A percentile compares a stretch with the other conserved stretches of the same genome.
Evolutionary conservation across 2,888 invertebrate genomes (phyloP).

Genomic region (Heliconius charithonia): DNA sequence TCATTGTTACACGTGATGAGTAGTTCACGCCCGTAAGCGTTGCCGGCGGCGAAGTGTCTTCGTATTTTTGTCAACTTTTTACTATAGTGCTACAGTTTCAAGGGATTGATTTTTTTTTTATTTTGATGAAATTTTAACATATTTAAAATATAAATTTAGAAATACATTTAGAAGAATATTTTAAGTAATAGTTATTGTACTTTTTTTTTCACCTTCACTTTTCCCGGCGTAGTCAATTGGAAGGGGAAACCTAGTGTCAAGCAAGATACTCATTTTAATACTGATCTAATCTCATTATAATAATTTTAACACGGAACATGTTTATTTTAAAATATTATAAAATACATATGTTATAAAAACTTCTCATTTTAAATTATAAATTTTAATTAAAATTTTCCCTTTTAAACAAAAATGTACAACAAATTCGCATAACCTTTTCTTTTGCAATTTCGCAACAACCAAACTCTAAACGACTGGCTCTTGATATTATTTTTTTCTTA

Average conservation of each 20-base stretch:
- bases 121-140: too few relatives aligned
- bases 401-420: neutral
- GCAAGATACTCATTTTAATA: neutral
- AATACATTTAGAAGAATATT: neutral
- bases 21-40: conserved; percentile 23
- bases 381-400: neutral
- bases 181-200: neutral
- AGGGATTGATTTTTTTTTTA: neutral
- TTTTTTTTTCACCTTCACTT: too few relatives aligned
- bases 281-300: too few relatives aligned
- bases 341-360: neutral
- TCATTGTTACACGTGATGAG: conserved; percentile 29
- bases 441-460: neutral
- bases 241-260: neutral
- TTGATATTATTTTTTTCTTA: conserved; percentile 13
- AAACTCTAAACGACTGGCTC: neutral
- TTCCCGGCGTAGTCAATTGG: too few relatives aligned
- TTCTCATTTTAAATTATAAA: neutral
- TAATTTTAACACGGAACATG: too few relatives aligned
- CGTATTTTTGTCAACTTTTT: conserved; percentile 34
- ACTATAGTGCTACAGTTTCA: conserved; percentile 30
- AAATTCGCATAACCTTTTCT: neutral
- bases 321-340: neutral
- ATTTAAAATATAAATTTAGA: neutral
- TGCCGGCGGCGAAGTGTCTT: conserved; percentile 25